A percentile compares a stretch with the other conserved stretches of the same genome.
Conservation (phyloP, 2,888 invertebrate genomes). For the Trilocha varians region DNA sequence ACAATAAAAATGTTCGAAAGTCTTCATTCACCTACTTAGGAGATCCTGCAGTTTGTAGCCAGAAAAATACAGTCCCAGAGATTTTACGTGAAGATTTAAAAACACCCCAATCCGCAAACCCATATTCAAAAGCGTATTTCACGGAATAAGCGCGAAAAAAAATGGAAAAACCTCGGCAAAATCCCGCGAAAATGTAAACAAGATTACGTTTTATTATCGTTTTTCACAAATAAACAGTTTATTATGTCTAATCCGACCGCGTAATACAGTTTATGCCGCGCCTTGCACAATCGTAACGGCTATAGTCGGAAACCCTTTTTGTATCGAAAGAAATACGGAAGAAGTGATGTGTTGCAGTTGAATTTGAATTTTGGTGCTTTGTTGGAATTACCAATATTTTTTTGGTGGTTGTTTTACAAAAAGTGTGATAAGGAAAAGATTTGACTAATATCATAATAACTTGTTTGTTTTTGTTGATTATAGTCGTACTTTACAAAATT, state of each 20-base stretch:
- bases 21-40: too few relatives aligned
- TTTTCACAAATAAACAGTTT: conserved; percentile 24
- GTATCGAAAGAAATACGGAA: conserved; percentile 25
- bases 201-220: background rate
- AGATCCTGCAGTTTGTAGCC: too few relatives aligned
- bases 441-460: too few relatives aligned
- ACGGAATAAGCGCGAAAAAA: conserved; percentile 8
- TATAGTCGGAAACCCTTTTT: conserved; percentile 29
- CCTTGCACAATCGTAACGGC: conserved; percentile 28
- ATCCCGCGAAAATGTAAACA: background rate
- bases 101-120: too few relatives aligned
- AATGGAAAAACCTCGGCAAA: background rate
- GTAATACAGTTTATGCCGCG: conserved; percentile 34
- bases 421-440: too few relatives aligned
- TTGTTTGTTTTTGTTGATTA: too few relatives aligned
- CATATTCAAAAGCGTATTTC: background rate
- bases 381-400: conserved; percentile 9
- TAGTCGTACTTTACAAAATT: too few relatives aligned
- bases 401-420: too few relatives aligned
- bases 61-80: too few relatives aligned
- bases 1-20: too few relatives aligned
- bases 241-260: conserved; percentile 34
- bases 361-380: conserved; percentile 3
- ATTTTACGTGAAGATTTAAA: too few relatives aligned
- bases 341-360: conserved; percentile 21